A percentile compares a stretch with the other conserved stretches of the same genome.
Evolutionary conservation across 2,888 invertebrate species (phyloP).

Genomic region (Trilocha varians): DNA sequence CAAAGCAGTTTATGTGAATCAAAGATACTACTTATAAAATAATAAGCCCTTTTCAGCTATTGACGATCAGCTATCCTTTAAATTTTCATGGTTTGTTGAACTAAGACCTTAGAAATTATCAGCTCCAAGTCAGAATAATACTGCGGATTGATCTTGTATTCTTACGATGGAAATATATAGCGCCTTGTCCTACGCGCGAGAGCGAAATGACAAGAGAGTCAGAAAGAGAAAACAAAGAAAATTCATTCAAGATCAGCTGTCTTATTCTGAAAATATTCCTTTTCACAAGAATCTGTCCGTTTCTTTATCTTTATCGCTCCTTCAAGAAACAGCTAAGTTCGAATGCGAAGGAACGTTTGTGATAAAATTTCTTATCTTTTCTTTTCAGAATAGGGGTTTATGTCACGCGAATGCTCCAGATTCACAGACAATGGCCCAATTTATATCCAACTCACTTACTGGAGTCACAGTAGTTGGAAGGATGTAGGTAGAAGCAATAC

Average conservation of each 20-base stretch:
- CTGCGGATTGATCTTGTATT: constrained; percentile 62
- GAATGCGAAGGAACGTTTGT: constrained; percentile 24
- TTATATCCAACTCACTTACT: constrained; percentile 72
- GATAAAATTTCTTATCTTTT: constrained; percentile 32
- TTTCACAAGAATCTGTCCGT: constrained; percentile 38
- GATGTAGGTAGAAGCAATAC: constrained; percentile 30
- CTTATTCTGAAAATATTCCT: constrained; percentile 43
- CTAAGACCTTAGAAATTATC: too few species aligned
- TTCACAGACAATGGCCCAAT: constrained; percentile 73
- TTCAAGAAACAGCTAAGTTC: constrained; percentile 15
- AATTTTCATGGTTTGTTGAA: too few species aligned
- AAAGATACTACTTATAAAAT: too few species aligned
- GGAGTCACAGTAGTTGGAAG: constrained; percentile 48
- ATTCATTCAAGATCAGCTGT: constrained; percentile 61
- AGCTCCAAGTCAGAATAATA: constrained; percentile 35
- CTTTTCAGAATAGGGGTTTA: constrained; percentile 54
- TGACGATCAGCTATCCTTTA: too few species aligned
- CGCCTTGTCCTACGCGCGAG: constrained; percentile 45
- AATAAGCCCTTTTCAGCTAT: too few species aligned
- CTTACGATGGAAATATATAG: constrained; percentile 48
- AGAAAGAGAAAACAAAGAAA: constrained; percentile 58
- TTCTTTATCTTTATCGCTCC: constrained; percentile 32
- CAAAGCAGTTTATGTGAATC: too few species aligned
- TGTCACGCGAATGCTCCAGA: constrained; percentile 63
- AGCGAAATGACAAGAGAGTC: constrained; percentile 45